A percentile compares a stretch with the other conserved stretches of the same genome.
These are phyloP conservation scores for Okapia johnstoni DNA, from an alignment of 2,113 vertebrate genomes.

Conservation along the genomic window DNA sequence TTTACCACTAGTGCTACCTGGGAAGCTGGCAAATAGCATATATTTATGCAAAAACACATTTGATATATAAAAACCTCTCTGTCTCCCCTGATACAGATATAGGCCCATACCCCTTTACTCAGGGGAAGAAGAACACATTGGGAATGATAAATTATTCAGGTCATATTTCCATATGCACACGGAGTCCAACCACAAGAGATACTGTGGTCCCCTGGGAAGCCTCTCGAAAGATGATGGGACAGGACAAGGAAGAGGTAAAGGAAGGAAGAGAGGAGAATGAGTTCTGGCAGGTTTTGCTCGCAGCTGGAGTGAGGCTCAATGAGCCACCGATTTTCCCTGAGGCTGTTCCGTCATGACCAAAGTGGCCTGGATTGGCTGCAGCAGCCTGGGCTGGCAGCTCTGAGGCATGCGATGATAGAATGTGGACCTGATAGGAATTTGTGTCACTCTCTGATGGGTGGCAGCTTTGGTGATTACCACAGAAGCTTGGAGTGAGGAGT, in stretches of 20 bases:
- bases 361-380: slow-evolving; percentile 47
- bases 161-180: slow-evolving; percentile 70
- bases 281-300: slow-evolving; percentile 76
- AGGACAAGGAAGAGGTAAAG: not conserved
- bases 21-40: not conserved
- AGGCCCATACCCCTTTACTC: slow-evolving; percentile 60
- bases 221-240: slow-evolving; percentile 8
- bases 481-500: not conserved
- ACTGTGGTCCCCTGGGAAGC: slow-evolving; percentile 69
- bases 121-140: slow-evolving; percentile 65
- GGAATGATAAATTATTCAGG: slow-evolving; percentile 80
- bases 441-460: slow-evolving; percentile 40
- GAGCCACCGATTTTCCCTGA: slow-evolving; percentile 61
- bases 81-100: not conserved
- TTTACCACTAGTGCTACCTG: not conserved
- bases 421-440: slow-evolving; percentile 66
- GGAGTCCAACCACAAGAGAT: slow-evolving; percentile 75
- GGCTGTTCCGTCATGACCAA: slow-evolving; percentile 62
- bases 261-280: slow-evolving; percentile 23
- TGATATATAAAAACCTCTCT: not conserved
- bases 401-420: slow-evolving; percentile 36
- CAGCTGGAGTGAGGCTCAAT: slow-evolving; percentile 66
- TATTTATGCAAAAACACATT: slow-evolving; percentile 3
- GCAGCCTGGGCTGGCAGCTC: slow-evolving; percentile 54
- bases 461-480: slow-evolving; percentile 18